Percentiles rank a stretch among this genome's conserved stretches.
These are phyloP conservation scores for Brachyhypopomus occidentalis DNA, from an alignment of 2,113 vertebrate genomes.

Conservation along the genomic window DNA sequence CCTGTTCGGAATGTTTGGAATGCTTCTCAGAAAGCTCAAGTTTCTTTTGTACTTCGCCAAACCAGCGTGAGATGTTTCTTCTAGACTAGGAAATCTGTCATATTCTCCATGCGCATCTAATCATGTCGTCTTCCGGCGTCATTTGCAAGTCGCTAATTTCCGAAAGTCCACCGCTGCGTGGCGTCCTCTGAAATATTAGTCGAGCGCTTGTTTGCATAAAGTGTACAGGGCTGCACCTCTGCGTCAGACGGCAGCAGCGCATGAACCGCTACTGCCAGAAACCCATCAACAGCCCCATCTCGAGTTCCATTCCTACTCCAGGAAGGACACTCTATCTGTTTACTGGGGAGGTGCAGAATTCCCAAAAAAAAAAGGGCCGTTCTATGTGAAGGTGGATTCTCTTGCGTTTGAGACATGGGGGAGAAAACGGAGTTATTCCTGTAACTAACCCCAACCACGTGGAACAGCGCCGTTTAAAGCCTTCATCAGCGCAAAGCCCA, in stretches of 20 bases:
- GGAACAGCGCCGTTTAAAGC: constrained; percentile 5
- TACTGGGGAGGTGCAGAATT: neutral
- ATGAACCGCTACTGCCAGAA: neutral
- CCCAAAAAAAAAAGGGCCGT: constrained; percentile 11
- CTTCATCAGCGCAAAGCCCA: constrained; percentile 28
- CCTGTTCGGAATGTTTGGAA: too few relatives aligned
- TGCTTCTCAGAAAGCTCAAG: neutral
- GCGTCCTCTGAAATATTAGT: neutral
- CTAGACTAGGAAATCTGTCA: too few relatives aligned
- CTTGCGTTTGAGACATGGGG: neutral
- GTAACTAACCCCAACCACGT: constrained; percentile 26
- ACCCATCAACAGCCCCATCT: constrained; percentile 3
- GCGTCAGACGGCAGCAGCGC: neutral
- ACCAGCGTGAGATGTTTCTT: too few relatives aligned
- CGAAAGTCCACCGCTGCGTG: neutral
- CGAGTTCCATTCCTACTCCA: constrained; percentile 32
- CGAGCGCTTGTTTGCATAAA: neutral
- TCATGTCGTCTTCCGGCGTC: too few relatives aligned
- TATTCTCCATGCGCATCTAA: too few relatives aligned
- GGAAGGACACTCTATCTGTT: constrained; percentile 36
- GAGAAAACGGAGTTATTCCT: constrained; percentile 18
- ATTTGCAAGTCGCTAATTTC: too few relatives aligned
- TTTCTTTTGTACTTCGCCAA: too few relatives aligned
- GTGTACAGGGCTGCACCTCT: neutral
- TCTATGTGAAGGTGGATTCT: constrained; percentile 16